These are phyloP conservation scores for Anoura caudifer DNA, from an alignment of 2,113 vertebrate species.

Conservation along the genomic window DNA sequence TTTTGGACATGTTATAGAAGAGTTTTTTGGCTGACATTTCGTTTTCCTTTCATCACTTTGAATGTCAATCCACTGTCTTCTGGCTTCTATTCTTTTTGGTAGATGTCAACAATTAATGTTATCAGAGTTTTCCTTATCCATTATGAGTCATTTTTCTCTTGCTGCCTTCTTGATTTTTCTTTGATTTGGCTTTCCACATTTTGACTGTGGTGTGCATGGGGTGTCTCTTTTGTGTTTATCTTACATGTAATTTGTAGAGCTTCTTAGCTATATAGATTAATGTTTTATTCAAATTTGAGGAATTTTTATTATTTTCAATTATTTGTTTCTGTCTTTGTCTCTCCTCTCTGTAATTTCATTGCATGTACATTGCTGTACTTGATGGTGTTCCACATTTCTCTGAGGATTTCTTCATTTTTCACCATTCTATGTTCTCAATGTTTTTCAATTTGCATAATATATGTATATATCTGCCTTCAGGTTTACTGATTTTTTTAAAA, in stretches of 20 bases:
- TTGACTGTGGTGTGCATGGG: not conserved
- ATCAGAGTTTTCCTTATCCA: not conserved
- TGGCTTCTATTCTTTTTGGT: constrained; percentile 12
- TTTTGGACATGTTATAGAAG: not conserved
- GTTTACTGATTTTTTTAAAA: not conserved
- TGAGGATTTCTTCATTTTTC: not conserved
- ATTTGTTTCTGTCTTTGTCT: not conserved
- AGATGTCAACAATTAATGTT: constrained; percentile 3
- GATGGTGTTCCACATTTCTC: not conserved
- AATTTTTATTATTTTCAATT: constrained; percentile 2
- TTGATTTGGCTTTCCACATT: not conserved
- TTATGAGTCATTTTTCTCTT: constrained; percentile 38
- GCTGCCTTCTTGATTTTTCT: not conserved
- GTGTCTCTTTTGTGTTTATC: not conserved
- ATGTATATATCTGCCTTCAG: not conserved
- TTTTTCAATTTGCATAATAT: not conserved
- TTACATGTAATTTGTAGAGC: constrained; percentile 1
- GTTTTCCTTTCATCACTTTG: not conserved
- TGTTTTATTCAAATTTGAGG: not conserved
- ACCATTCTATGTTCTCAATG: not conserved
- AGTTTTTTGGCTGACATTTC: not conserved
- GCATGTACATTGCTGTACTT: not conserved
- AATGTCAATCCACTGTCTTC: not conserved
- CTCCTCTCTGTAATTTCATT: not conserved
- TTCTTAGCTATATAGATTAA: not conserved